Conservation (phyloP, 2,113 vertebrate species). For the Dicrurus megarhynchus region DNA sequence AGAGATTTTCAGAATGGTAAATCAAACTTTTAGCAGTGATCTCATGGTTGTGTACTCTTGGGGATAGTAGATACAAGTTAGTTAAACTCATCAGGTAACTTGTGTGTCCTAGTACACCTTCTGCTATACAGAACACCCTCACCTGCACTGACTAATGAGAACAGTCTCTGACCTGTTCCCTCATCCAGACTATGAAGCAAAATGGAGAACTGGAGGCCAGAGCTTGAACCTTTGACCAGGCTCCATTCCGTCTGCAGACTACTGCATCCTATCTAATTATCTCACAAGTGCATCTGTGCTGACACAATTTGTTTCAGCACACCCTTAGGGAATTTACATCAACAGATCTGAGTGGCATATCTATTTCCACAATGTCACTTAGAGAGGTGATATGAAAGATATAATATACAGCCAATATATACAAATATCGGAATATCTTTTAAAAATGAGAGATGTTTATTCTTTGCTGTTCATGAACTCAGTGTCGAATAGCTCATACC, state of each 20-base stretch:
- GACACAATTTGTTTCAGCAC: background rate
- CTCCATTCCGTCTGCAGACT: background rate
- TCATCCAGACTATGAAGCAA: background rate
- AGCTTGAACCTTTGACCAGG: background rate
- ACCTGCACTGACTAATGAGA: background rate
- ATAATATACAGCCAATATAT: background rate
- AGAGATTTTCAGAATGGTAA: background rate
- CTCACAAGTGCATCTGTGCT: background rate
- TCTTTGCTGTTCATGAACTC: background rate
- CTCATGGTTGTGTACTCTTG: rapidly evolving
- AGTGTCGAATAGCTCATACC: background rate
- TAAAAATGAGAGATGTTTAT: background rate
- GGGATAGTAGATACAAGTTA: background rate
- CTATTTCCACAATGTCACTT: background rate
- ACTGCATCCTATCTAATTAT: background rate
- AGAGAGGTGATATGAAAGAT: background rate
- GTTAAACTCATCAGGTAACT: background rate
- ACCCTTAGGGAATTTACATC: background rate
- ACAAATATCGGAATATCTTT: background rate
- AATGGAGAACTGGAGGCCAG: background rate
- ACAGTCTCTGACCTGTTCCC: background rate
- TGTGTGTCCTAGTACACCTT: background rate
- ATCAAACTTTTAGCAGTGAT: background rate
- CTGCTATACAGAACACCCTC: background rate
- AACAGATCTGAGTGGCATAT: background rate